Evolutionary conservation across 2,797 vertebrate genomes (phyloP), one percentile per base, ranked within the genome.

Genomic region (Coracias cyanogaster): DNA sequence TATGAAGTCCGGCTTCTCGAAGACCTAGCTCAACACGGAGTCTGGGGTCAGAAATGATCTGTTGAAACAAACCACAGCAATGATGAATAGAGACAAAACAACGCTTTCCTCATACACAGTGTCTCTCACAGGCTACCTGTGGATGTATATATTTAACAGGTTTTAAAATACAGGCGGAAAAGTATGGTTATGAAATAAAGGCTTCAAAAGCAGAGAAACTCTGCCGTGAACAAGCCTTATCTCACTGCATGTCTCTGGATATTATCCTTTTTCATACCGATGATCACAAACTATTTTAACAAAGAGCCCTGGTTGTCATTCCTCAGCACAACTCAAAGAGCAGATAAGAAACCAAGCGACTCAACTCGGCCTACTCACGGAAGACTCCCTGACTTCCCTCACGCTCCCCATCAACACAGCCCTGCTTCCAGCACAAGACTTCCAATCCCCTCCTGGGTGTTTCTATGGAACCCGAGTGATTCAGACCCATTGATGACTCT

Each of bases 31-130:
- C 99, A 2, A 99, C 96, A 74, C 99, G 98, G 61, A 99, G 94
- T 94, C 99, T 98, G 13, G 98, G 99, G 95, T 99, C 99, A 90
- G 99, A 98, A 94, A 98, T 97, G 83, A 99, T 99, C 99, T 99
- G 98, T 84, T 96, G 93, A 91, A 97, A 94, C 92, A 94, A 97
- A 94, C 22, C 54, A 84, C 33, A 92, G 74, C 66, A 65, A 71
- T 6, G 28, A 70, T 69, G 39, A 93, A 33, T 0, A 67, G 62
- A 51, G 90, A 74, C 41, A 67, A 21, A 60, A 8, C 39, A 6
- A 16, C 6, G 20, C 48, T 37, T 33, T 17, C n/a, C 48, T 46
- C 43, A 12, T 3, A 25, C 41, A 7, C 29, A 10, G 31, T 3
- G 10, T 29, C 20, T 49, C 29, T 35, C 8, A n/a, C 12, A 51